These are phyloP conservation scores for Alces alces DNA, from an alignment of 2,113 vertebrate species.

Conservation along the genomic window DNA sequence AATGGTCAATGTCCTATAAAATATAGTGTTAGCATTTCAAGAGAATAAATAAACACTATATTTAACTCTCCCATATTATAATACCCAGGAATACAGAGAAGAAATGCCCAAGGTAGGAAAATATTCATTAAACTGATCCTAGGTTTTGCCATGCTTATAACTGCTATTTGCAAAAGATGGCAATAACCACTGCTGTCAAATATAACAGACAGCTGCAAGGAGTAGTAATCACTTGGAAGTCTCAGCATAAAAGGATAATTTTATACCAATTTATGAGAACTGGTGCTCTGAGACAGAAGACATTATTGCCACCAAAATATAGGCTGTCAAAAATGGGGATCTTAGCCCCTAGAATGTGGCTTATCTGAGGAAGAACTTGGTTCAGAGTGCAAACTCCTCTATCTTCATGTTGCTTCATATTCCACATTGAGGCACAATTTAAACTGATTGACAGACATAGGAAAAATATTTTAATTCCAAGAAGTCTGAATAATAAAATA, in stretches of 20 bases:
- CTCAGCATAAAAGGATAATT: background rate
- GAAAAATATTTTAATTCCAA: constrained; percentile 5
- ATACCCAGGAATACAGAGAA: background rate
- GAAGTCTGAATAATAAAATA: constrained; percentile 31
- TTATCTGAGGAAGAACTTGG: background rate
- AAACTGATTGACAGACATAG: background rate
- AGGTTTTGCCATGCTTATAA: background rate
- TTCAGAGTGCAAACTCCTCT: background rate
- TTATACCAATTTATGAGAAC: constrained; percentile 31
- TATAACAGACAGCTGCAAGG: background rate
- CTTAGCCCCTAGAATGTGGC: background rate
- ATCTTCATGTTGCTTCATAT: background rate
- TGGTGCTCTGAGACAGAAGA: constrained; percentile 21
- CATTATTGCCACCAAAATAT: background rate
- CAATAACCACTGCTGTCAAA: background rate
- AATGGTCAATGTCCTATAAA: background rate
- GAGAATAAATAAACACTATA: background rate
- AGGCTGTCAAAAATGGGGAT: background rate
- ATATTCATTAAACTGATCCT: background rate
- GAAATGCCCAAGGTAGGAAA: background rate
- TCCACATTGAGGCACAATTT: background rate
- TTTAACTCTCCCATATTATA: background rate
- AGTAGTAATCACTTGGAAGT: background rate
- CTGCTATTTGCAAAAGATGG: background rate
- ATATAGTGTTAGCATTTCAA: background rate